Conservation (phyloP, 2,797 vertebrate genomes). For the Cygnus olor region DNA sequence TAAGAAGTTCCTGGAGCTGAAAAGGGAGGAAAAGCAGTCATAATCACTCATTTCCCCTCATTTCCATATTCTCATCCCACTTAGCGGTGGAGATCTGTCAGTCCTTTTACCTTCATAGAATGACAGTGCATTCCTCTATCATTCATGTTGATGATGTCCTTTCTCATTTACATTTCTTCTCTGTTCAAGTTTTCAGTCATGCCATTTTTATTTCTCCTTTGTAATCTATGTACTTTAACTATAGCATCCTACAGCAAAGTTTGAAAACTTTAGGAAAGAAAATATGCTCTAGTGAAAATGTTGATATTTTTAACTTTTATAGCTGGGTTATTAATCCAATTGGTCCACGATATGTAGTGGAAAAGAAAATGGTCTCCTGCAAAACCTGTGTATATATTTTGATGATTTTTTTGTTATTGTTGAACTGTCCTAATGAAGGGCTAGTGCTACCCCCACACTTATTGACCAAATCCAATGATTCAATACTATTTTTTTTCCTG, state of each 20-base stretch:
- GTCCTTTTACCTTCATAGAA: background rate
- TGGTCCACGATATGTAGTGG: background rate
- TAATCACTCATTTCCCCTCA: background rate
- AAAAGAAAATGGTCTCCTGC: background rate
- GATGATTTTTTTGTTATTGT: background rate
- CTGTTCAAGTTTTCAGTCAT: background rate
- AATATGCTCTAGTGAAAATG: background rate
- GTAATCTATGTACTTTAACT: background rate
- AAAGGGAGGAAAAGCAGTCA: fast-evolving
- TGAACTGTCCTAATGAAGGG: background rate
- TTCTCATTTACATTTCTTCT: background rate
- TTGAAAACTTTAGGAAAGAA: background rate
- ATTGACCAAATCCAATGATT: background rate
- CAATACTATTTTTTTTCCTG: background rate
- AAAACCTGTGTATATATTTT: background rate
- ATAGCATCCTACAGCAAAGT: background rate
- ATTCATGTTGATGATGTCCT: background rate
- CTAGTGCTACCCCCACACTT: background rate
- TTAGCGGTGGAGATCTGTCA: background rate
- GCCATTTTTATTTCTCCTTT: background rate
- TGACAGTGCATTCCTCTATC: background rate
- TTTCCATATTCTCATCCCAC: background rate
- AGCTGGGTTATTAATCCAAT: background rate
- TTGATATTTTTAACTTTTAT: background rate
- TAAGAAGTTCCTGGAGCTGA: background rate